A percentile compares a stretch with the other conserved stretches of the same genome.
Conservation (phyloP, 35 echinoderm and acorn worm genomes). For the Stichopus chloronotus region DNA sequence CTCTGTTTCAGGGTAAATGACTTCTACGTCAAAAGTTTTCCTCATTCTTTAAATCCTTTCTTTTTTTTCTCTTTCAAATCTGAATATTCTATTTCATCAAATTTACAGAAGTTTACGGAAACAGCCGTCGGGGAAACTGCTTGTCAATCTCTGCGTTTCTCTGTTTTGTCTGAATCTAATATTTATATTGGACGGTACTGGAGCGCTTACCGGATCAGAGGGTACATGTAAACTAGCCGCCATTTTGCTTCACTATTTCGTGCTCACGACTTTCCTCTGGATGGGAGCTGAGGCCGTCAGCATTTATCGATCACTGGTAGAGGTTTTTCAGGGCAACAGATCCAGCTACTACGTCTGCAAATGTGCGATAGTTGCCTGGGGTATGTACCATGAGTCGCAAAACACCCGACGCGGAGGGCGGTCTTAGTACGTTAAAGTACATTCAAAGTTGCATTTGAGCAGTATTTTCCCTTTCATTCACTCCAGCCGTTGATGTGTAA, state of each 20-base stretch:
- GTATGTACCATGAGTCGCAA: constrained; percentile 43
- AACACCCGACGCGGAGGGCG: no score
- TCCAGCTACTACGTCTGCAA: constrained; percentile 77
- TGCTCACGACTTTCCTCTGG: constrained; percentile 83
- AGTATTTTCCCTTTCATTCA: neutral
- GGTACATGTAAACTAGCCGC: constrained; percentile 60
- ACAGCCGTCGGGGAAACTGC: constrained; percentile 74
- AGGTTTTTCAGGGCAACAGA: constrained; percentile 78
- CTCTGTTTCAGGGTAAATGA: no score
- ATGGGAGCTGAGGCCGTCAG: constrained; percentile 91
- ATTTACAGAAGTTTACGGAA: constrained; percentile 66
- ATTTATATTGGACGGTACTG: constrained; percentile 77
- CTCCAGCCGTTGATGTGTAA: neutral
- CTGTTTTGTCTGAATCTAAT: constrained; percentile 73
- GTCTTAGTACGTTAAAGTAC: neutral
- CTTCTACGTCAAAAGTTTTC: neutral
- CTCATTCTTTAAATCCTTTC: neutral
- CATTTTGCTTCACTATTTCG: constrained; percentile 89
- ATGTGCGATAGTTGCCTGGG: constrained; percentile 78
- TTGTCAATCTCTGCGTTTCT: constrained; percentile 78
- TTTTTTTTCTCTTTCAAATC: neutral
- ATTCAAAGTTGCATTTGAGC: neutral
- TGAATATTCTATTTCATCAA: neutral
- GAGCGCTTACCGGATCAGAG: constrained; percentile 38
- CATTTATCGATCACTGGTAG: constrained; percentile 82